Evolutionary conservation across 2,797 vertebrate genomes (phyloP), one percentile per base, ranked within the genome.

Genomic region (Hoplostethus mediterraneus): DNA sequence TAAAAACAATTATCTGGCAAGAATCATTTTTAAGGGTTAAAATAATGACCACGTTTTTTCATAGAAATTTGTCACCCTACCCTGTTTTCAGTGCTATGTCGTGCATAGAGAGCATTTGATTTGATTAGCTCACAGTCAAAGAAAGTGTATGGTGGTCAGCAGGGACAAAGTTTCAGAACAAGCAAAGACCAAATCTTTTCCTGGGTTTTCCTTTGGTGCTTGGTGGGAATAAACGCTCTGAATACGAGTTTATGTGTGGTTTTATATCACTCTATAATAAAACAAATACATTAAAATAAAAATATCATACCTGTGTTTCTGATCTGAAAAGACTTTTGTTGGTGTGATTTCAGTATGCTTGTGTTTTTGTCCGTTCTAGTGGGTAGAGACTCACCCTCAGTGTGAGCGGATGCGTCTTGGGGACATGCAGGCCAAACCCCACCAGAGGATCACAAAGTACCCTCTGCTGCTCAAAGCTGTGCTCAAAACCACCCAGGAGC

Each of bases 361-460:
- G 5, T 80, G 10, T 51, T 63, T 66, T 51, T 49, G 17, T 71
- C 5, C 10, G 58, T 5, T 67, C 4, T 80, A 97, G 96, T 97
- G 96, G 96, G 94, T 96, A 57, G 96, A 97, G 90, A 92, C 84
- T 62, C 96, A 96, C 77, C 95, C 95, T 31, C 90, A 85, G 49
- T 91, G 94, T 0, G 82, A 90, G 30, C 88, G 95, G 51, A 96
- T 97, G 96, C 89, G 87, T 3, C 82, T 97, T 13, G 94, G 95
- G 0, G 96, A 96, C 83, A 93, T 97, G 92, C 95, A 96, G 77
- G 96, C 95, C 75, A 95, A 95, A 73, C 96, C 96, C 2, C 95
- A 96, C 61, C 95, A 95, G 87, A 95, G 96, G 73, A 93, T 97
- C 88, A 97, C 96, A 58, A 96, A 97, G 84, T 97, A 97, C 67